phyloP scores from a whole-genome alignment of 2,888 invertebrate genomes.

The Drosophila multiciliata region DNA sequence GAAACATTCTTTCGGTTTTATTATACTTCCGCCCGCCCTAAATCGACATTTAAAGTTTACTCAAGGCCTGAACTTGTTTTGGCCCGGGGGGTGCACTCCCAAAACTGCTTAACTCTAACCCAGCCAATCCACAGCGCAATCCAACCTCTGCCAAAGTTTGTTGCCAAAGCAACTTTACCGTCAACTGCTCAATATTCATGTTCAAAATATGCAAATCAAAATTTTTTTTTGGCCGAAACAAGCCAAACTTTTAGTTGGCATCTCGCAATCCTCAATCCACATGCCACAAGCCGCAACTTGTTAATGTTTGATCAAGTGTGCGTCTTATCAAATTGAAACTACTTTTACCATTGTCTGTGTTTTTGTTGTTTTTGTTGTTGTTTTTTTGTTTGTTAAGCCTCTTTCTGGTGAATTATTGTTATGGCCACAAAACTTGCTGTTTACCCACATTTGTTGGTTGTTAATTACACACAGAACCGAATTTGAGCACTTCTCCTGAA shows the following conservation, averaged over 20 bases:
- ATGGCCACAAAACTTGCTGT: conserved; percentile 8
- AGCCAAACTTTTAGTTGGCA: conserved; percentile 32
- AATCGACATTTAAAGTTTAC: conserved; percentile 55
- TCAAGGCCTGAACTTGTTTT: conserved; percentile 37
- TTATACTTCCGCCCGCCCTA: conserved; percentile 16
- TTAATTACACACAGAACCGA: neutral
- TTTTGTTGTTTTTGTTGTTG: neutral
- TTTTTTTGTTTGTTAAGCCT: neutral
- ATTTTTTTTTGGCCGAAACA: conserved; percentile 21
- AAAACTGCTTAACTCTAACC: neutral
- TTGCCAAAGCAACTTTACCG: conserved; percentile 37
- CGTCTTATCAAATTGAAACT: conserved; percentile 27
- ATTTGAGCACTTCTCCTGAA: neutral
- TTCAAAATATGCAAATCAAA: conserved; percentile 73
- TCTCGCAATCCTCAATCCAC: conserved; percentile 5
- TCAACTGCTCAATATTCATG: conserved; percentile 74
- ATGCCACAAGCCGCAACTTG: conserved; percentile 29
- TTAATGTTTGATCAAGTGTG: conserved; percentile 70
- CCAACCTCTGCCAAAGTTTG: conserved; percentile 7
- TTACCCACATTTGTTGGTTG: conserved; percentile 2
- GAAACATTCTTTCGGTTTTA: conserved; percentile 33
- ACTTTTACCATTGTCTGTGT: conserved; percentile 15
- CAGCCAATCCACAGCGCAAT: neutral
- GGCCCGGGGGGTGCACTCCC: neutral
- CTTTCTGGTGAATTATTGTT: conserved; percentile 6